These are phyloP conservation scores for Artemia franciscana DNA, from an alignment of 1,140 invertebrate genomes.

Conservation along the genomic window DNA sequence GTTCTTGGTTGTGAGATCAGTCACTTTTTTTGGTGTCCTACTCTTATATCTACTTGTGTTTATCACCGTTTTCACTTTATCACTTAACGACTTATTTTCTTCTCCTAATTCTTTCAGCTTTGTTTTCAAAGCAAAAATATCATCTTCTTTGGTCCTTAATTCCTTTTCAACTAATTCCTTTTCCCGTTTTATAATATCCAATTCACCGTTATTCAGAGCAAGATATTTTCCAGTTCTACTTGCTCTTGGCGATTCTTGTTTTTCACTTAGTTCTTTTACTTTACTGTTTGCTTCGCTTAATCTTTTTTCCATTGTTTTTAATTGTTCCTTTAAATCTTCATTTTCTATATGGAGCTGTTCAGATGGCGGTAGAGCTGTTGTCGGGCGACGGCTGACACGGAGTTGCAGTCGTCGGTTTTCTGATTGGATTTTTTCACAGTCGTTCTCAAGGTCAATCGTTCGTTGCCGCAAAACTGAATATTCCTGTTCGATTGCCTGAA, in stretches of 20 bases:
- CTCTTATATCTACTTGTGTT: conserved; percentile 29
- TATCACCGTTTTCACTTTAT: conserved; percentile 15
- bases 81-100: conserved; percentile 19
- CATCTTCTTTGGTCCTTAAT: conserved; percentile 22
- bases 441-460: conserved; percentile 35
- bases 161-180: conserved; percentile 23
- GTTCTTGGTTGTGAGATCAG: conserved; percentile 36
- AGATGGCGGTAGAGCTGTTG: conserved; percentile 16
- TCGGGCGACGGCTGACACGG: conserved; percentile 12
- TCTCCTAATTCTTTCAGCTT: conserved; percentile 24
- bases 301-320: conserved; percentile 34
- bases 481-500: conserved; percentile 47
- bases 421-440: conserved; percentile 41
- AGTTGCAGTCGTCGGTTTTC: conserved; percentile 38
- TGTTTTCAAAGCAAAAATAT: conserved; percentile 28
- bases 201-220: conserved; percentile 3
- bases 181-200: conserved; percentile 14
- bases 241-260: conserved; percentile 3
- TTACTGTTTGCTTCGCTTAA: conserved; percentile 23
- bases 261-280: conserved; percentile 9
- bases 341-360: conserved; percentile 25
- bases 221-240: not conserved
- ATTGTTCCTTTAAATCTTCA: conserved; percentile 30
- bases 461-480: conserved; percentile 34
- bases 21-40: conserved; percentile 36